Evolutionary conservation across 1,140 invertebrate species (phyloP), one percentile per base, ranked within the genome.

Genomic region (Sminthurinus signatus): DNA sequence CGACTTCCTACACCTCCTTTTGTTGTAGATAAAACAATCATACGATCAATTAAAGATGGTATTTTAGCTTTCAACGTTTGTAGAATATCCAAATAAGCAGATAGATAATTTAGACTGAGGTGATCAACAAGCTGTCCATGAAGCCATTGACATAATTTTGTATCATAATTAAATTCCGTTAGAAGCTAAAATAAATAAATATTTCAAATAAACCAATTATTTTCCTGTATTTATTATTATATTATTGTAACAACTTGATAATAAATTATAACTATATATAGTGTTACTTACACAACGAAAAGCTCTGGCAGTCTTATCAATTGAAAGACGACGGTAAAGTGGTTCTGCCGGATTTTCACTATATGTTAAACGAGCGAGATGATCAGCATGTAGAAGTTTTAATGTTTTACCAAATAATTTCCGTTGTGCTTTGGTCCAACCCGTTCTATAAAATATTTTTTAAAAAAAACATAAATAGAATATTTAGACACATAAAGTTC

Each of bases 21-120:
- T 29, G 78, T 2, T 75, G 77, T 80, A 23, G 80, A 79, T 15
- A 77, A 80, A 69, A 75, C 80, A 54, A 89, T 80, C 80, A 90
- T 86, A 75, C 84, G 87, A 60, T 91, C 89, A 2, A 89, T 80
- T 17, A 93, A 77, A n/a, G 81, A 80, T 3, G 89, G 89, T 56
- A 88, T 79, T 78, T 90, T 91, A 1, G 81, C 75, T 74, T 84
- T 84, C 2, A 92, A 74, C 1, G 85, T 87, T 79, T 82, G 82
- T 57, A 93, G 74, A 36, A 91, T 85, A 73, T 93, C 89, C 2
- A 93, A 75, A 75, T 93, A 93, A 19, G 83, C 82, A 3, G 83
- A 80, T 57, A 92, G 76, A 73, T 88, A 85, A n/a, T 81, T 78
- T 10, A 81, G 76, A 67, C 75, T 77, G 12, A 91, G 75, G 72